These are phyloP conservation scores for Cephalopachus bancanus DNA, from an alignment of 2,797 vertebrate species.

Conservation along the genomic window DNA sequence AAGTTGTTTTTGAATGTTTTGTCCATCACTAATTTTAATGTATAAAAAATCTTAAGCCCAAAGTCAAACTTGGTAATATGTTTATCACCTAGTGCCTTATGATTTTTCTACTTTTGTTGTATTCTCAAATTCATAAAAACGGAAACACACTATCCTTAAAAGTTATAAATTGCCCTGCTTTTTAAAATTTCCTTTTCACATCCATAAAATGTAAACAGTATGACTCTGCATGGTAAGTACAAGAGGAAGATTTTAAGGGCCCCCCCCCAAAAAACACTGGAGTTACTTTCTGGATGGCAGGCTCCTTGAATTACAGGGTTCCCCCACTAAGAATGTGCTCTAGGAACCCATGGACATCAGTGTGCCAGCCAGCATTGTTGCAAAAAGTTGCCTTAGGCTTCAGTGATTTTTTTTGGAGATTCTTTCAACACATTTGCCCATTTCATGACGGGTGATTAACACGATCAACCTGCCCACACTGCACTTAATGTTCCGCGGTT, in stretches of 20 bases:
- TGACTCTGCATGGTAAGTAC: not conserved
- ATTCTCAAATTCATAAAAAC: constrained; percentile 12
- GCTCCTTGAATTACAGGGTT: no score
- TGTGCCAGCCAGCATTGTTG: no score
- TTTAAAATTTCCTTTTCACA: not conserved
- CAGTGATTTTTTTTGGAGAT: no score
- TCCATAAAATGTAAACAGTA: not conserved
- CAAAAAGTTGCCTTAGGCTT: no score
- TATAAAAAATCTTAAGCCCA: not conserved
- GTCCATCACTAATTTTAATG: constrained; percentile 18
- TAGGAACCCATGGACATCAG: no score
- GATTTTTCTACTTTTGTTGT: not conserved
- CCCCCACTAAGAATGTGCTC: no score
- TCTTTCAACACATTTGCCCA: no score
- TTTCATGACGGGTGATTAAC: no score
- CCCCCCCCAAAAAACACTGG: no score
- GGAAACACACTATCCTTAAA: not conserved
- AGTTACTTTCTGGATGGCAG: no score
- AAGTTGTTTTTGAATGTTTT: not conserved
- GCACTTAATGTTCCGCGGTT: no score
- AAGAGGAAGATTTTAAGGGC: not conserved
- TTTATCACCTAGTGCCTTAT: not conserved
- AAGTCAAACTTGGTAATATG: not conserved
- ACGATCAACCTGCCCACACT: no score
- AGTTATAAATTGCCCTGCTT: not conserved